These are phyloP conservation scores for Chelonus insularis DNA, from an alignment of 1,140 invertebrate species.

Conservation along the genomic window DNA sequence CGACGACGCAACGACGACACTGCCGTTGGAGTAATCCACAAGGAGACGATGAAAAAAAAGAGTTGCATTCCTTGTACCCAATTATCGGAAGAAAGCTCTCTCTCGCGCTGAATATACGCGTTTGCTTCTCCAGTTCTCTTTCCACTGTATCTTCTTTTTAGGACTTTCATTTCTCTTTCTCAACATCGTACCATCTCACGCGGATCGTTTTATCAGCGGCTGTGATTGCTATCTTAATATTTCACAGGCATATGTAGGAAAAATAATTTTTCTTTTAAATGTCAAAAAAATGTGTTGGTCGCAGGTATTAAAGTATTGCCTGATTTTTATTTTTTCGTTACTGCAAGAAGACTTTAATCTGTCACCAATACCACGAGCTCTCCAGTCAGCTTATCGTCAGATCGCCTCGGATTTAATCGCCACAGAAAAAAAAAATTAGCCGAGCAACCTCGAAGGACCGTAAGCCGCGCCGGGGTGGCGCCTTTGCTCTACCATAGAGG, in stretches of 20 bases:
- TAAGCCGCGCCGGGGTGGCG: slow-evolving; percentile 34
- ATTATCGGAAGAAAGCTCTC: slow-evolving; percentile 46
- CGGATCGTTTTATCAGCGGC: too few relatives aligned
- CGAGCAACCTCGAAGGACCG: slow-evolving; percentile 21
- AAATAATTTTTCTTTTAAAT: too few relatives aligned
- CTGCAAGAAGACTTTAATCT: slow-evolving; percentile 48
- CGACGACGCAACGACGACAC: background rate
- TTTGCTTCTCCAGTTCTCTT: background rate
- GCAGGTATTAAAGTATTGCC: background rate
- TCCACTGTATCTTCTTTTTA: slow-evolving; percentile 4
- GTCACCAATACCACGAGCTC: slow-evolving; percentile 48
- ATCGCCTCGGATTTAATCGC: slow-evolving; percentile 57
- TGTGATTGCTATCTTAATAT: too few relatives aligned
- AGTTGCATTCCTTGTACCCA: slow-evolving; percentile 51
- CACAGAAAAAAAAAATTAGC: slow-evolving; percentile 23
- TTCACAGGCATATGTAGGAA: too few relatives aligned
- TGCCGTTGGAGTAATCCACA: slow-evolving; percentile 21
- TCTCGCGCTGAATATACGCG: slow-evolving; percentile 22
- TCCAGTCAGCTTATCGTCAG: slow-evolving; percentile 54
- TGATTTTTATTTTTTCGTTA: background rate
- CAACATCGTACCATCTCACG: too few relatives aligned
- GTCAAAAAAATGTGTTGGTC: too few relatives aligned
- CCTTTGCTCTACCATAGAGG: slow-evolving; percentile 22
- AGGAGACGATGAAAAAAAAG: slow-evolving; percentile 38
- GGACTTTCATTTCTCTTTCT: slow-evolving; percentile 5